phyloP scores from a whole-genome alignment of 92 coral and sea anemone species.

The Zoanthus gigantus region DNA sequence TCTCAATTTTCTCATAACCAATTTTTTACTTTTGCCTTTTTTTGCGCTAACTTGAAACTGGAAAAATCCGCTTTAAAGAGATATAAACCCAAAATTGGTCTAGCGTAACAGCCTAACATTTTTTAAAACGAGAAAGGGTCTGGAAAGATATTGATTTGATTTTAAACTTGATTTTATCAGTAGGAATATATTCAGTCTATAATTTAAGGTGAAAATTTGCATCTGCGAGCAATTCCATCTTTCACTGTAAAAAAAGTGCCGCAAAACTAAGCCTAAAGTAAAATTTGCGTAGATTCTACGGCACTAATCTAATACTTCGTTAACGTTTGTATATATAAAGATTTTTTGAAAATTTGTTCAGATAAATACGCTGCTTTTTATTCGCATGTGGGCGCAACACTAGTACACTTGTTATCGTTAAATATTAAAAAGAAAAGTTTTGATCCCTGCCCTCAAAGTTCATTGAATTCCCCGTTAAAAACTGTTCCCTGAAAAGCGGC shows the following conservation, averaged over 20 bases:
- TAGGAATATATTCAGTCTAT: too few species aligned
- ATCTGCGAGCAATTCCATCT: background rate
- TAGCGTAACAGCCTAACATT: background rate
- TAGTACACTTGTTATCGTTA: slow-evolving; percentile 39
- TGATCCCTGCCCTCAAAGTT: background rate
- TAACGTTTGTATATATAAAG: background rate
- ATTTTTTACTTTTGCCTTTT: background rate
- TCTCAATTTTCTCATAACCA: slow-evolving; percentile 40
- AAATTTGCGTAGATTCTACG: background rate
- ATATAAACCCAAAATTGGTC: background rate
- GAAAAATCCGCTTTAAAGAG: background rate
- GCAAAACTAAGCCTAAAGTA: background rate
- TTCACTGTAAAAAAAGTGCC: background rate
- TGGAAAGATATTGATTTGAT: background rate
- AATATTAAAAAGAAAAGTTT: slow-evolving; percentile 35
- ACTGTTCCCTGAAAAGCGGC: background rate
- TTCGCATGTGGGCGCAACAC: slow-evolving; percentile 31
- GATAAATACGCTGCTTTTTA: slow-evolving; percentile 12
- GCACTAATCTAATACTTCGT: background rate
- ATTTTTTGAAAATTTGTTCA: background rate
- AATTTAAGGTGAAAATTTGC: too few species aligned
- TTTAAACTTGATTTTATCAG: slow-evolving; percentile 14
- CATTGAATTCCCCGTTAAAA: background rate
- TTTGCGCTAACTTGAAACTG: background rate
- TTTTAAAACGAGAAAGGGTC: background rate